These are phyloP conservation scores for Metopolophium dirhodum DNA, from an alignment of 1,140 invertebrate species.

Conservation along the genomic window DNA sequence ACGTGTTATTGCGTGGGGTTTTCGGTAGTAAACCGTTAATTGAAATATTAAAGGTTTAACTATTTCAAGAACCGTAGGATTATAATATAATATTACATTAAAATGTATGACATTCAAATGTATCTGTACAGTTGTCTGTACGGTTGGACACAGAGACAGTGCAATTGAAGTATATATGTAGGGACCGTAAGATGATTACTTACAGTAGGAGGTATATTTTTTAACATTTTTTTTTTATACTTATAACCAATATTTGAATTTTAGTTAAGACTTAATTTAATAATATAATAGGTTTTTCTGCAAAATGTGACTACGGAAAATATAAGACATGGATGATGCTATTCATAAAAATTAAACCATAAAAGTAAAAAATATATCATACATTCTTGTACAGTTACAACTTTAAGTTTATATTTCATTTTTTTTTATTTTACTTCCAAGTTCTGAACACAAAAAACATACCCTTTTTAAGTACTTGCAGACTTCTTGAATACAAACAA, in stretches of 20 bases:
- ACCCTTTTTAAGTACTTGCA: background rate
- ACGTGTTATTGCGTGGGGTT: background rate
- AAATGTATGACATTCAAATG: background rate
- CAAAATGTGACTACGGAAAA: background rate
- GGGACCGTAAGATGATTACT: background rate
- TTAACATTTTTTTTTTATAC: too few relatives aligned
- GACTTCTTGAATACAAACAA: background rate
- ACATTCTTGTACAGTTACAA: background rate
- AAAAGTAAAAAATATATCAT: background rate
- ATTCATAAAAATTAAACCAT: constrained; percentile 12
- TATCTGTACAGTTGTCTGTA: too few relatives aligned
- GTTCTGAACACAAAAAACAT: background rate
- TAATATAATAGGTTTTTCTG: background rate
- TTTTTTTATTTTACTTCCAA: background rate
- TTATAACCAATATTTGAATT: background rate
- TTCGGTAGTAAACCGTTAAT: background rate
- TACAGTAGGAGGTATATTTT: too few relatives aligned
- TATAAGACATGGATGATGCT: background rate
- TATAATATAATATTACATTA: background rate
- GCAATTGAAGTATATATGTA: background rate
- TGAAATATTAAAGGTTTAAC: background rate
- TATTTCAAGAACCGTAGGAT: background rate
- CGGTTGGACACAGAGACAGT: background rate
- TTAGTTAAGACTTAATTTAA: background rate
- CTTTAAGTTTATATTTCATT: background rate